Base-by-base conservation (phyloP, 2,113 vertebrate species). In the Pogona vitticeps region DNA sequence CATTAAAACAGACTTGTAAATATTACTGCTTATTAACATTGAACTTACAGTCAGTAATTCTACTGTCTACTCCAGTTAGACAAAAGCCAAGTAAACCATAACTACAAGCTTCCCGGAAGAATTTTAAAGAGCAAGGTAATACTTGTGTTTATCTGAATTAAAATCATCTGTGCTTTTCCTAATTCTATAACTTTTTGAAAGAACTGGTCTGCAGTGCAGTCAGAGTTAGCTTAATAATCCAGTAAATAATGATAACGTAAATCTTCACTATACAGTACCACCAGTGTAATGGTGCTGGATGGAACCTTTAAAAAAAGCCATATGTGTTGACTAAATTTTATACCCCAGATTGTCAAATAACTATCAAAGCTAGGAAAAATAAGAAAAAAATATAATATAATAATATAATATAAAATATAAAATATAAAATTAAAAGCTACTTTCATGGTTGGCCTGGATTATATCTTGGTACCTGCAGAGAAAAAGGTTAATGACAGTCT, bases 1-100 rank as follows among this genome's bases (percentile, higher is more conserved):
- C 90, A 89, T 14, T 2, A 67, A 59, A 92, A 90, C 85, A 92
- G 88, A 92, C 59, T 0, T 81, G 73, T 91, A 85, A 90, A 76
- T 9, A 21, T 71, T 0, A 10, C 59, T 1, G 0, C 77, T 89
- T 85, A 85, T 85, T 80, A 80, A 88, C 33, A 81, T 63, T 72
- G 67, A 80, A 84, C 36, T 82, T 76, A 65, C 76, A 84, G 67
- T 71, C 73, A 84, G 36, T 73, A 79, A 84, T 84, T 52, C 63
- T 76, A 71, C 33, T 14, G 0, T 38, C 7, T 46, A 23, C 2
- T 20, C 82, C 58, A 82, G 4, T 8, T 28, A 77, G 31, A 65
- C 36, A 86, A 28, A 15, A 2, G 18, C 87, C n/a, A 80, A 52
- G 83, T 82, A 88, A 40, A 83, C 71, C 0, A 52, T n/a, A 59